Base-by-base conservation (phyloP, 2,113 vertebrate species). In the Arenaria interpres region DNA sequence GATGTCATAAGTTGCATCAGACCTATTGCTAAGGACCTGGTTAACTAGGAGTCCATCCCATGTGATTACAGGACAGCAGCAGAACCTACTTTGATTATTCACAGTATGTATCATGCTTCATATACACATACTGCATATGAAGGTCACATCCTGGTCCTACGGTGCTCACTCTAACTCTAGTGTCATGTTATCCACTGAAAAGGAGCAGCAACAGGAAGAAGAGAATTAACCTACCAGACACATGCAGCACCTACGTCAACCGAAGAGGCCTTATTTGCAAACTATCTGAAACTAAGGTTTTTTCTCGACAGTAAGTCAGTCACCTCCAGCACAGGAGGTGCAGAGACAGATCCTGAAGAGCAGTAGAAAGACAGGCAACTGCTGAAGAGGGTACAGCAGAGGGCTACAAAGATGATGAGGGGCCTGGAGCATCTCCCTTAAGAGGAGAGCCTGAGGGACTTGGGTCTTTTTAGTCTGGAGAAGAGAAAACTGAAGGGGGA, bases 101-200 rank as follows among this genome's bases (percentile, higher is more conserved):
- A 27, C 28, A 7, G 0, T 15, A 63, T 19, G 27, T 67, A 39
- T 25, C 75, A 35, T 15, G 13, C 37, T 48, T 35, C 30, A 41
- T n/a, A 45, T 17, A 27, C 21, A 66, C 30, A 20, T 32, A 16
- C 4, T 45, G 22, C 19, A 39, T 8, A 4, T 48, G 33, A 90
- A 66, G 45, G 39, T 22, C 39, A 76, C n/a, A 76, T 53, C n/a
- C 39, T 1, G 3, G 48, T 68, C 54, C 54, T 35, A 14, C 2
- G 14, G 63, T 35, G 48, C 54, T 64, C 62, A 32, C 27, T 63
- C 48, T 46, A 41, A 53, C 32, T 50, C 19, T 21, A 35, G n/a
- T 32, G 32, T 16, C 1, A 2, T 6, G 7, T 56, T 23, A 39
- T 32, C 32, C 35, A 48, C n/a, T 0, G 0, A 63, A 62, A 11